Conservation (phyloP, 2,113 vertebrate genomes). For the Canis aureus region DNA sequence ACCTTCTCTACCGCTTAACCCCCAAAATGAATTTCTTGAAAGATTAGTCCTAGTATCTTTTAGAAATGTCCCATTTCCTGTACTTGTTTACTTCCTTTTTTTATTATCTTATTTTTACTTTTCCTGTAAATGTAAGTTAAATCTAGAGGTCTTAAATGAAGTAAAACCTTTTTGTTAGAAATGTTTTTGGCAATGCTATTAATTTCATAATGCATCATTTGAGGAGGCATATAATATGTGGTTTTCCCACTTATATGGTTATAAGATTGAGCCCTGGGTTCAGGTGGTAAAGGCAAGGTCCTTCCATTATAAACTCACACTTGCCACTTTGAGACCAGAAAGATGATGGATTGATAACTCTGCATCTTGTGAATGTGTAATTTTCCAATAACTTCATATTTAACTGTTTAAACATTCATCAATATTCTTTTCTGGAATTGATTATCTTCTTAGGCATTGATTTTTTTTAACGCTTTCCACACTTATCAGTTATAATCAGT, state of each 20-base stretch:
- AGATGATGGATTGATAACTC: not conserved
- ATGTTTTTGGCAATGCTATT: not conserved
- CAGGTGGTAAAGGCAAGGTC: not conserved
- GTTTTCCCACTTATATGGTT: not conserved
- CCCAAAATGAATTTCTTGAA: not conserved
- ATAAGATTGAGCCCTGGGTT: not conserved
- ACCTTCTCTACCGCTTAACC: rapidly evolving
- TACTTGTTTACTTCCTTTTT: not conserved
- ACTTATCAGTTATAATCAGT: not conserved
- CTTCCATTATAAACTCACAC: not conserved
- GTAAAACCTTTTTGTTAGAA: not conserved
- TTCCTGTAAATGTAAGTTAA: not conserved
- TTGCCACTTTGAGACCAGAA: not conserved
- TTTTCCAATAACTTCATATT: not conserved
- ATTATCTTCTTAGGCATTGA: not conserved
- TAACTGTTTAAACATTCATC: not conserved
- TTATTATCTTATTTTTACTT: not conserved
- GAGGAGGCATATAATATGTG: not conserved
- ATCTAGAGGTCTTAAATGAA: not conserved
- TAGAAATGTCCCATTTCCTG: not conserved
- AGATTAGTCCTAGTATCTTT: not conserved
- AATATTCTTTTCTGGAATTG: not conserved
- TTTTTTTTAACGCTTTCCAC: not conserved
- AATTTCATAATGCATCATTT: not conserved
- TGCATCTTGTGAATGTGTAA: not conserved